These are phyloP conservation scores for Plebejus anna DNA, from an alignment of 2,888 invertebrate genomes.

Conservation along the genomic window DNA sequence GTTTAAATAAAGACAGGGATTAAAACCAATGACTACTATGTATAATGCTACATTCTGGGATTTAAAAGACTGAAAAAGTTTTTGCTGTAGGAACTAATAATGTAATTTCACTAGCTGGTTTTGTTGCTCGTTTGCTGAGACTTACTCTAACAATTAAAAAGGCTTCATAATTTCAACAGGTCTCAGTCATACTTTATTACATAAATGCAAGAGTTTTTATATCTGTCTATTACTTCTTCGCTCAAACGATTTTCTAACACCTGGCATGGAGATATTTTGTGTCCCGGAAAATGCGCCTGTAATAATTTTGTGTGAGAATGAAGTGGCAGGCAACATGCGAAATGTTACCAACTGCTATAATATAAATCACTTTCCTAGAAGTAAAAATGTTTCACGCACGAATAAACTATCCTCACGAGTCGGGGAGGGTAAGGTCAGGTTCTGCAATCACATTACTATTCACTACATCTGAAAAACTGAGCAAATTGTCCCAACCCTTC, in stretches of 20 bases:
- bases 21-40: background rate
- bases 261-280: background rate
- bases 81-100: too few species aligned
- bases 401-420: background rate
- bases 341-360: too few species aligned
- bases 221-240: too few species aligned
- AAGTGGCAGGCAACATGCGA: background rate
- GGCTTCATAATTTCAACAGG: too few species aligned
- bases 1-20: background rate
- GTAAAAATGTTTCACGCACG: background rate
- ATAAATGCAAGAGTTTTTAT: too few species aligned
- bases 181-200: too few species aligned
- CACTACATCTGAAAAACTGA: conserved; percentile 8
- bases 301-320: background rate
- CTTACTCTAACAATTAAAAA: too few species aligned
- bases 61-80: background rate
- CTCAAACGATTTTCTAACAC: too few species aligned
- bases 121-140: too few species aligned
- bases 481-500: background rate
- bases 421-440: background rate
- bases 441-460: conserved; percentile 11
- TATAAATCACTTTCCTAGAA: background rate
- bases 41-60: background rate
- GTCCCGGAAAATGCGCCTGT: background rate
- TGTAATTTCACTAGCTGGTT: too few species aligned